phyloP scores from a whole-genome alignment of 92 coral and sea anemone species.

The Diadumene lineata region DNA sequence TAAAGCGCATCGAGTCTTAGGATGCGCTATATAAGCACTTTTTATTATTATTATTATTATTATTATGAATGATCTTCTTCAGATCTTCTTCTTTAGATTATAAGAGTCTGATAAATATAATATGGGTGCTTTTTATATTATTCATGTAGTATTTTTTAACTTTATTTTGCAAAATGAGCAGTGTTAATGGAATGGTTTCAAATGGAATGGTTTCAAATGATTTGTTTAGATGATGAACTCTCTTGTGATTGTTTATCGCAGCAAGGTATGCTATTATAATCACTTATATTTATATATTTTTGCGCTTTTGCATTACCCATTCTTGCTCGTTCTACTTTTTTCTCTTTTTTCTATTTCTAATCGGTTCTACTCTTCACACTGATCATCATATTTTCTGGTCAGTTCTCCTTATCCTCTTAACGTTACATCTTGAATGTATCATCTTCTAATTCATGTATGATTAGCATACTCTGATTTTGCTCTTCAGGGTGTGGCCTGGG shows the following conservation, averaged over 20 bases:
- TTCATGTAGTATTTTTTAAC: too few relatives aligned
- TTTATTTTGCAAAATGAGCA: background rate
- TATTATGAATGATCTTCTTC: too few relatives aligned
- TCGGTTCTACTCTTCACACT: too few relatives aligned
- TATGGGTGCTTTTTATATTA: too few relatives aligned
- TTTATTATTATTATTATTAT: too few relatives aligned
- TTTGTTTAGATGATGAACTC: background rate
- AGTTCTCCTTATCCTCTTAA: background rate
- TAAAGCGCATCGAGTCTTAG: too few relatives aligned
- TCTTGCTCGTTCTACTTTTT: background rate
- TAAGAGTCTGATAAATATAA: background rate
- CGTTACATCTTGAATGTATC: background rate
- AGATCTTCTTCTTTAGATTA: too few relatives aligned
- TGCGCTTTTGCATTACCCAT: background rate
- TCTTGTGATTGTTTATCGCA: background rate
- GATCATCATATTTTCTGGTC: too few relatives aligned
- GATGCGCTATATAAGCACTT: too few relatives aligned
- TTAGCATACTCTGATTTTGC: too few relatives aligned
- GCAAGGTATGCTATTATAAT: background rate
- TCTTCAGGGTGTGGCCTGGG: slow-evolving; percentile 55
- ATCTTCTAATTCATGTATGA: background rate
- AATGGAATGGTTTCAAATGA: background rate
- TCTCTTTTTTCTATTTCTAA: too few relatives aligned
- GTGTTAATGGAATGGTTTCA: background rate
- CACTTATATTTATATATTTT: background rate